Percentiles rank a stretch among this genome's conserved stretches.
Conservation (phyloP, 1,140 invertebrate species). For the Ceratina australensis region DNA sequence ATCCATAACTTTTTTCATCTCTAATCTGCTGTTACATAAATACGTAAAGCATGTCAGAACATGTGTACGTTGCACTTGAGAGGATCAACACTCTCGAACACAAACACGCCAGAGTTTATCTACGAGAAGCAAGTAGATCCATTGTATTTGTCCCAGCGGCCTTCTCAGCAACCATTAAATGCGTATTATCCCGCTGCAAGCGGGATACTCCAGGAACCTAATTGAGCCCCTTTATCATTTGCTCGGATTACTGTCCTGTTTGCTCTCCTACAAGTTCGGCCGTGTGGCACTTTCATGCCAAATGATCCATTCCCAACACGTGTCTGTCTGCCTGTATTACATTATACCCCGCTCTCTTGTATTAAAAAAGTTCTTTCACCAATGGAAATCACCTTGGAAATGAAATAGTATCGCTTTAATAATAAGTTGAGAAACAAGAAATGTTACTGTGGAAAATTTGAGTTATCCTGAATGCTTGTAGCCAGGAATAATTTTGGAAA, state of each 20-base stretch:
- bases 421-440: neutral
- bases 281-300: neutral
- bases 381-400: no score
- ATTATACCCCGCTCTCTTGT: no score
- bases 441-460: no score
- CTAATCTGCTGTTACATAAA: no score
- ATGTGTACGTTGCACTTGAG: neutral
- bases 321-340: no score
- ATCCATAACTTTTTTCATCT: neutral
- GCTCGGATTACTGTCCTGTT: neutral
- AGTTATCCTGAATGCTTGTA: neutral
- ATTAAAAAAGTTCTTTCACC: no score
- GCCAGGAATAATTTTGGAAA: conserved; percentile 12
- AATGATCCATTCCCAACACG: neutral
- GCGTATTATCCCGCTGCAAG: neutral
- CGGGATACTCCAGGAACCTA: neutral
- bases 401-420: neutral
- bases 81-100: neutral
- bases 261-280: neutral
- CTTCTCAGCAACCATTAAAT: neutral
- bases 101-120: neutral
- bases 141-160: neutral
- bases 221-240: neutral
- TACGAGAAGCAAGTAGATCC: neutral
- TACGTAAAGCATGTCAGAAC: no score